Conservation (phyloP, 2,113 vertebrate species). For the Heteronetta atricapilla region DNA sequence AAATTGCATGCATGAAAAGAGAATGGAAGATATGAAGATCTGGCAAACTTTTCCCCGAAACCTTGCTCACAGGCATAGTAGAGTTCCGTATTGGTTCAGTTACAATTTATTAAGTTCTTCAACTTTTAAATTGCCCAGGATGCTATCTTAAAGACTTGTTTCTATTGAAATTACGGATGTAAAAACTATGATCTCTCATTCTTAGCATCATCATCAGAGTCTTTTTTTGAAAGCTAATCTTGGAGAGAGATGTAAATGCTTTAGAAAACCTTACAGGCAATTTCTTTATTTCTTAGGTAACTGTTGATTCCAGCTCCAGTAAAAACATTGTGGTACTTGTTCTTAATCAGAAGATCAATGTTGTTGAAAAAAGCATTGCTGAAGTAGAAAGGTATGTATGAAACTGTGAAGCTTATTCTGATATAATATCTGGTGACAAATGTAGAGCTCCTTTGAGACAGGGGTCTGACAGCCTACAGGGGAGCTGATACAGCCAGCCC, state of each 20-base stretch:
- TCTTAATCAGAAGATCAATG: slow-evolving; percentile 71
- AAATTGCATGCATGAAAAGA: background rate
- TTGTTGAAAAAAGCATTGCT: slow-evolving; percentile 66
- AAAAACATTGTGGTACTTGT: slow-evolving; percentile 67
- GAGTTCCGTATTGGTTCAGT: background rate
- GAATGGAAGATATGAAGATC: background rate
- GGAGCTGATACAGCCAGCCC: background rate
- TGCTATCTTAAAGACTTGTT: background rate
- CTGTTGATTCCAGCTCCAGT: slow-evolving; percentile 45
- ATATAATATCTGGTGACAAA: background rate
- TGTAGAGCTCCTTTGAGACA: background rate
- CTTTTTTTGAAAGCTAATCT: background rate
- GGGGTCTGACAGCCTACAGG: background rate
- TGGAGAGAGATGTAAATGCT: background rate
- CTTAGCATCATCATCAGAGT: background rate
- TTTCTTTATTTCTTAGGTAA: slow-evolving; percentile 67
- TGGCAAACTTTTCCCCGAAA: background rate
- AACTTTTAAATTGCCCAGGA: background rate
- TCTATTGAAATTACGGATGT: background rate
- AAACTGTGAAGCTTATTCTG: background rate
- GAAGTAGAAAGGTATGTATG: slow-evolving; percentile 72
- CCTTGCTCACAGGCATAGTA: background rate
- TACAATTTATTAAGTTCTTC: background rate
- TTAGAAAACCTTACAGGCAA: background rate
- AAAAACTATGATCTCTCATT: background rate